These are phyloP conservation scores for Drosophila rufa DNA, from an alignment of 1,140 invertebrate species.

Conservation along the genomic window DNA sequence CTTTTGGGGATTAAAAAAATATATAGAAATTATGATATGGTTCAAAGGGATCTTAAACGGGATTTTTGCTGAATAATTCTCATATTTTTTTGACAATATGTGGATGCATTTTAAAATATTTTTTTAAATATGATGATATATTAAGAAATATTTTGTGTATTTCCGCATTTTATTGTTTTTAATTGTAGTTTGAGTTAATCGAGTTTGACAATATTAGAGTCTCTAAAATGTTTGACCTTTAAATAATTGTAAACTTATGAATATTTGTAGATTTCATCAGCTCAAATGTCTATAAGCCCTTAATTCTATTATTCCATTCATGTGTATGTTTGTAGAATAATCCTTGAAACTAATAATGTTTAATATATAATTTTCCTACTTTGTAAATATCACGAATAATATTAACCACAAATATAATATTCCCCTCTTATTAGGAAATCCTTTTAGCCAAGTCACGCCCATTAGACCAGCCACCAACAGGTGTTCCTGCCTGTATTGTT, in stretches of 20 bases:
- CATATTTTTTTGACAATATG: not conserved
- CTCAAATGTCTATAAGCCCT: not conserved
- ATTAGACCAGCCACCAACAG: not conserved
- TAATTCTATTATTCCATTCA: not conserved
- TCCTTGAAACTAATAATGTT: not conserved
- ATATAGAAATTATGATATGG: not conserved
- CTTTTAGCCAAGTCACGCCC: not conserved
- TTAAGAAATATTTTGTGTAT: no score
- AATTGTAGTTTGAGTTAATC: no score
- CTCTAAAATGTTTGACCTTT: no score
- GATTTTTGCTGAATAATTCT: not conserved
- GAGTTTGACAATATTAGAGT: no score
- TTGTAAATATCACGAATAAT: not conserved
- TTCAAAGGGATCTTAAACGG: not conserved
- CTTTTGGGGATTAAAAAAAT: no score
- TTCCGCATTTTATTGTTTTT: no score
- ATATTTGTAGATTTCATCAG: not conserved
- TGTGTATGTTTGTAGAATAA: not conserved
- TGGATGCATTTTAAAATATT: not conserved
- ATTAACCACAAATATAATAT: no score
- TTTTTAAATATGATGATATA: no score
- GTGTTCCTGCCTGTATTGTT: conserved; percentile 1
- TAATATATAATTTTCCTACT: not conserved
- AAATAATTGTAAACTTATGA: no score
- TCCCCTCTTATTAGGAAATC: not conserved